Percentiles rank a stretch among this genome's conserved stretches.
Evolutionary conservation across 2,113 vertebrate genomes (phyloP).

Genomic region (Eidolon helvum): DNA sequence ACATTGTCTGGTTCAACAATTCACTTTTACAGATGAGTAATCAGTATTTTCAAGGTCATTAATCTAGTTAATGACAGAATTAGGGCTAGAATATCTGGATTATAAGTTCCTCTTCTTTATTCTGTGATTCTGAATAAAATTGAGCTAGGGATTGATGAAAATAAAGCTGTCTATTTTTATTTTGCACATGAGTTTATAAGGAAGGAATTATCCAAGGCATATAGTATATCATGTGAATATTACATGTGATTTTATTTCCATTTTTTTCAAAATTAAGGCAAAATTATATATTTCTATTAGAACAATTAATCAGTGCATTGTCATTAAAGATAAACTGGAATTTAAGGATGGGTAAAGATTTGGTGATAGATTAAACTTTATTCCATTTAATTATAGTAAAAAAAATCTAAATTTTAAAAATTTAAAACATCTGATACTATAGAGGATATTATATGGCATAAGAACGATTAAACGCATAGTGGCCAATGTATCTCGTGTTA

Average conservation of each 20-base stretch:
- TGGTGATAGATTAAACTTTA: not conserved
- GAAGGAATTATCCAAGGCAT: not conserved
- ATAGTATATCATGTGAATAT: not conserved
- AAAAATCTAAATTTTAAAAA: not conserved
- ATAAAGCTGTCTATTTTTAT: not conserved
- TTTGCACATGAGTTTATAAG: not conserved
- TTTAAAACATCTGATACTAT: not conserved
- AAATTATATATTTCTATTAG: not conserved
- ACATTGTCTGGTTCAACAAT: not conserved
- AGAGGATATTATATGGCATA: not conserved
- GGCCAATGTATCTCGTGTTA: not conserved
- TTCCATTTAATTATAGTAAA: not conserved
- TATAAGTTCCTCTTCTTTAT: not conserved
- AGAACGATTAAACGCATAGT: slow-evolving; percentile 4
- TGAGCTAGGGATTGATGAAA: not conserved
- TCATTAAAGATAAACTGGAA: not conserved
- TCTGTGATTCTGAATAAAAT: not conserved
- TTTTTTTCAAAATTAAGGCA: not conserved
- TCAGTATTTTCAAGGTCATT: slow-evolving; percentile 43
- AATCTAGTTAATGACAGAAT: slow-evolving; percentile 40
- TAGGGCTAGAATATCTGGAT: not conserved
- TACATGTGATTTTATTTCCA: not conserved
- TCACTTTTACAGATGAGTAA: slow-evolving; percentile 43
- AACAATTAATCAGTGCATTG: not conserved
- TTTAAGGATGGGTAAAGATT: not conserved